Base-by-base conservation (phyloP, 1,140 invertebrate genomes). In the Linepithema humile region DNA sequence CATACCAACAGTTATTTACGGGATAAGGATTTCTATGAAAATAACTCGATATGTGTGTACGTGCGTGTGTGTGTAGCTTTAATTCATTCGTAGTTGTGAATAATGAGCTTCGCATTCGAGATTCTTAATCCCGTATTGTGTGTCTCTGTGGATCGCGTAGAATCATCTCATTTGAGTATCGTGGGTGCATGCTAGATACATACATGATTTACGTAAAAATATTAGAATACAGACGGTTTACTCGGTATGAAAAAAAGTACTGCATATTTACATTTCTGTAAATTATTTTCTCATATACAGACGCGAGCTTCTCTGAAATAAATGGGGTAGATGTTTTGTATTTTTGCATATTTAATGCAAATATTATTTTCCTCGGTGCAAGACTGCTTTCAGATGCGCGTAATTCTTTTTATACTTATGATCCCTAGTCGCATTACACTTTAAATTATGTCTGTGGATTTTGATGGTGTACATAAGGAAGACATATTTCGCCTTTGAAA, bases 51-150 rank as follows among this genome's bases (percentile, higher is more conserved):
- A n/a, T n/a, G n/a, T n/a, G n/a, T n/a, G n/a, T n/a, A n/a, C n/a
- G n/a, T n/a, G n/a, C n/a, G n/a, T n/a, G n/a, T n/a, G n/a, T n/a
- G n/a, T 40, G 53, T 74, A 26, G 78, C 29, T 74, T 57, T 74
- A 74, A 75, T 59, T 88, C 69, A 85, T 83, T 85, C 86, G 69
- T 88, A 88, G 88, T 87, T 80, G 32, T 84, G 74, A 89, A 72
- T 84, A 87, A 89, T 82, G 83, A 83, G 80, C 53, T 85, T 55
- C 53, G 48, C 53, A 55, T 38, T 85, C 60, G 50, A 29, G 23
- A 62, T 70, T 57, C 82, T 87, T 87, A 88, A 85, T 83, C 83
- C 83, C 53, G 73, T 78, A 89, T 89, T 89, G 86, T 85, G 55
- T 59, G 75, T 85, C 75, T 77, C 77, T 86, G 53, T 80, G 59